Base-by-base conservation (phyloP, 1,140 invertebrate species). In the Drosophila sp. region DNA sequence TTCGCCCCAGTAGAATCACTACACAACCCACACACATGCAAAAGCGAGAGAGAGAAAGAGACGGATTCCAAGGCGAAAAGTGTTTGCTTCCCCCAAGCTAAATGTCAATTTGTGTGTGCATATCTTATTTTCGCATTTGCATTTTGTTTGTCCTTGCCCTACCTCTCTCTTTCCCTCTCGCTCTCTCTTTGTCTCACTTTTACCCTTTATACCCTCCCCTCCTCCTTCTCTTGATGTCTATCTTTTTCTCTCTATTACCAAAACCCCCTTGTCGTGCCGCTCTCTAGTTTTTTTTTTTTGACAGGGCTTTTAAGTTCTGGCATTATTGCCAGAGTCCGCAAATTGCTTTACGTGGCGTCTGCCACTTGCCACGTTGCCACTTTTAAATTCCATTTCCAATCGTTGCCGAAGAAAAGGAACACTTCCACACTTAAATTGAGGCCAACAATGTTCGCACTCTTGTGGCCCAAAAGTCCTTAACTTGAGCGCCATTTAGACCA, bases 301-400 rank as follows among this genome's bases (percentile, higher is more conserved):
- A 78, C 76, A 78, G 61, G 68, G 68, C 75, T 78, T 78, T 78
- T 78, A 78, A 78, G 76, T 64, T 41, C 38, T 33, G 50, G 58
- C 68, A 66, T 71, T 61, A 38, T 79, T 78, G 76, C 75, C 78
- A 69, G 72, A 62, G 68, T 8, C 30, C 35, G 63, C 62, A 78
- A 78, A 72, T 78, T 78, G 68, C 63, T 77, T 66, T 77, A 77
- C 74, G 68, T 77, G 75, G 74, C 61, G 61, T 57, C 61, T 50
- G 50, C 54, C 35, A 7, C 30, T 35, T 7, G 70, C 55, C 60
- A 25, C 33, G 17, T 47, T 58, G 66, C 60, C 73, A 76, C 73
- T 76, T 76, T 60, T 25, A 56, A 66, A 74, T 74, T 74, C 72
- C 63, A 75, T 44, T 75, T 75, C 57, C 72, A 58, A 72, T 72